Percentiles rank a stretch among this genome's conserved stretches.
These are phyloP conservation scores for Cossypha niveicapilla DNA, from an alignment of 2,797 vertebrate species.

Conservation along the genomic window DNA sequence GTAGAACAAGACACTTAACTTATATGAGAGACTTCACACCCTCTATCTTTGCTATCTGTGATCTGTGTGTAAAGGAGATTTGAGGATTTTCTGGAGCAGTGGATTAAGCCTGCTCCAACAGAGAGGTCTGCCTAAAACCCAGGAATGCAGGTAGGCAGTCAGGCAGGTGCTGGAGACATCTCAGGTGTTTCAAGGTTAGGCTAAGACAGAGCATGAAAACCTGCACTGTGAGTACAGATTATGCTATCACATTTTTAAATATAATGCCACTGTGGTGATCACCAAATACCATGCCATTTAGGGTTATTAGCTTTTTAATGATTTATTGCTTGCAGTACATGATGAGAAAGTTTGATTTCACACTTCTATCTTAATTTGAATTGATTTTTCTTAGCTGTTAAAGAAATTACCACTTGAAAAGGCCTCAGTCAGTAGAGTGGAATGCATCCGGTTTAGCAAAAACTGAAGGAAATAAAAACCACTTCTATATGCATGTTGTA, in stretches of 20 bases:
- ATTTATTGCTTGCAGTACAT: neutral
- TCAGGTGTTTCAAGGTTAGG: neutral
- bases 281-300: neutral
- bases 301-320: neutral
- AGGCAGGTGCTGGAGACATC: neutral
- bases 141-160: neutral
- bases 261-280: neutral
- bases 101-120: neutral
- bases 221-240: neutral
- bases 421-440: neutral
- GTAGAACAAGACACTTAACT: neutral
- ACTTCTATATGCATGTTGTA: neutral
- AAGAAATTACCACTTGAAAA: neutral
- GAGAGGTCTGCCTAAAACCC: neutral
- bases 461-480: slow-evolving; percentile 3
- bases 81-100: neutral
- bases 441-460: slow-evolving; percentile 30
- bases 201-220: neutral
- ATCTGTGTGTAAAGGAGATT: neutral
- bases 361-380: neutral
- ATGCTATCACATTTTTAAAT: neutral
- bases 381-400: slow-evolving; percentile 4
- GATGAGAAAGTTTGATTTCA: neutral
- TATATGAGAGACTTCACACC: neutral
- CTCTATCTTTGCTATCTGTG: neutral